phyloP scores from a whole-genome alignment of 2,113 vertebrate species.

The Malurus melanocephalus region DNA sequence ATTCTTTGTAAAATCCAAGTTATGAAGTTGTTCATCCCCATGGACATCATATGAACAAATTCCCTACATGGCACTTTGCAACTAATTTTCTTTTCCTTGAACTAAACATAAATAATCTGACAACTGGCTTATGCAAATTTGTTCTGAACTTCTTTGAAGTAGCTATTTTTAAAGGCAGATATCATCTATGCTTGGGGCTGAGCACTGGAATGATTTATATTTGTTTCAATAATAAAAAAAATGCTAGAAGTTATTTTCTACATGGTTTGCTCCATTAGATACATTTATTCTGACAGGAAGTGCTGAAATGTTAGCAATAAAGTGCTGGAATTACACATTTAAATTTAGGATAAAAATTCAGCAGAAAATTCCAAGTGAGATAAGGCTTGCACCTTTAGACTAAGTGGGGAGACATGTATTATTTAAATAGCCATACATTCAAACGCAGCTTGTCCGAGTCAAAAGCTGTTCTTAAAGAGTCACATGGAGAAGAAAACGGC shows the following conservation, averaged over 20 bases:
- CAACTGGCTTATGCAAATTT: constrained; percentile 67
- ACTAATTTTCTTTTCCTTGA: constrained; percentile 65
- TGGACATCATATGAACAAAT: constrained; percentile 51
- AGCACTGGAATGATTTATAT: constrained; percentile 41
- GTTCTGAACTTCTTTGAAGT: constrained; percentile 69
- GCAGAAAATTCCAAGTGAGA: constrained; percentile 9
- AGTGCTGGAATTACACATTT: constrained; percentile 29
- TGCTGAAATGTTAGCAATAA: constrained; percentile 31
- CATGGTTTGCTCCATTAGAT: constrained; percentile 52
- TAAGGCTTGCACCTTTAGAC: neutral
- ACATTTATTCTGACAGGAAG: constrained; percentile 51
- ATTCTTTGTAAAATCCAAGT: neutral
- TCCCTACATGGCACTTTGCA: constrained; percentile 55
- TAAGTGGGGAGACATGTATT: neutral
- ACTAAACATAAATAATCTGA: constrained; percentile 67
- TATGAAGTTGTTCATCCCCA: constrained; percentile 15
- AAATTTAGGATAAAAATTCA: neutral
- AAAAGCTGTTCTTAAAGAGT: constrained; percentile 1
- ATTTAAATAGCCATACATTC: constrained; percentile 11
- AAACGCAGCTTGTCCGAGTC: neutral
- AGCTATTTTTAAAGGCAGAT: constrained; percentile 70
- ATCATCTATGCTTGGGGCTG: constrained; percentile 60
- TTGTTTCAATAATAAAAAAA: constrained; percentile 53
- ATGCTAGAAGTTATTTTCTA: constrained; percentile 65
- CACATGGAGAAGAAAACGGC: neutral